Evolutionary conservation across 2,888 invertebrate genomes (phyloP).

Genomic region (Tribolium freemani): DNA sequence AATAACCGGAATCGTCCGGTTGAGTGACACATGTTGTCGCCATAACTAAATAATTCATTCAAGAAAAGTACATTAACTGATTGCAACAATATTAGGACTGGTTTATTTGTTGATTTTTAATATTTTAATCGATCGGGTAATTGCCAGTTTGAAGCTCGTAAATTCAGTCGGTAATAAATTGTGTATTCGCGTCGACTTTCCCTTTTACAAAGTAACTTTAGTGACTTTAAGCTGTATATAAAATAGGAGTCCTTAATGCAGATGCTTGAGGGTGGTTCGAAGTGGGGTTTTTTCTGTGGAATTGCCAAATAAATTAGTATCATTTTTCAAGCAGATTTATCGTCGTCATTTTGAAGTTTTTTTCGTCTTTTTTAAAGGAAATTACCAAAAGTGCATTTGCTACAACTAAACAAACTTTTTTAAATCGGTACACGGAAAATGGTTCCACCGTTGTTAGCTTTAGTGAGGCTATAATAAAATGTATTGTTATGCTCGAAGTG

Average conservation of each 20-base stretch:
- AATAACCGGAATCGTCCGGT: constrained; percentile 51
- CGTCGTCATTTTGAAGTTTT: constrained; percentile 62
- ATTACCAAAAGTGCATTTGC: constrained; percentile 56
- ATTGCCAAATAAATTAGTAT: constrained; percentile 65
- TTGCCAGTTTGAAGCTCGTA: constrained; percentile 19
- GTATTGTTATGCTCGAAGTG: constrained; percentile 36
- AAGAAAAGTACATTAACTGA: constrained; percentile 62
- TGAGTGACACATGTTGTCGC: constrained; percentile 55
- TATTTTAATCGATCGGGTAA: constrained; percentile 4
- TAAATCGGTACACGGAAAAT: background rate
- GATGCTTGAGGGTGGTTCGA: constrained; percentile 51
- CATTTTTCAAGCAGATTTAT: constrained; percentile 65
- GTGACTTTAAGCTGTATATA: constrained; percentile 53
- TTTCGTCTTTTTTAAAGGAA: constrained; percentile 51
- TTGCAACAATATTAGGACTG: constrained; percentile 45
- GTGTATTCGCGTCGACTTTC: constrained; percentile 45
- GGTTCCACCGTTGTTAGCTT: background rate
- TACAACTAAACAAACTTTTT: constrained; percentile 34
- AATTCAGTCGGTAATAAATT: constrained; percentile 40
- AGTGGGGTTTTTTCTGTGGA: constrained; percentile 61
- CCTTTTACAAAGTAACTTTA: constrained; percentile 45
- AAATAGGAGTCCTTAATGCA: constrained; percentile 60
- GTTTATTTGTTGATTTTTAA: background rate
- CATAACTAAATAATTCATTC: constrained; percentile 61
- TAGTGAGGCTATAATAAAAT: constrained; percentile 11